Conservation (phyloP, 1,140 invertebrate species). For the Drosophila melanogaster region DNA sequence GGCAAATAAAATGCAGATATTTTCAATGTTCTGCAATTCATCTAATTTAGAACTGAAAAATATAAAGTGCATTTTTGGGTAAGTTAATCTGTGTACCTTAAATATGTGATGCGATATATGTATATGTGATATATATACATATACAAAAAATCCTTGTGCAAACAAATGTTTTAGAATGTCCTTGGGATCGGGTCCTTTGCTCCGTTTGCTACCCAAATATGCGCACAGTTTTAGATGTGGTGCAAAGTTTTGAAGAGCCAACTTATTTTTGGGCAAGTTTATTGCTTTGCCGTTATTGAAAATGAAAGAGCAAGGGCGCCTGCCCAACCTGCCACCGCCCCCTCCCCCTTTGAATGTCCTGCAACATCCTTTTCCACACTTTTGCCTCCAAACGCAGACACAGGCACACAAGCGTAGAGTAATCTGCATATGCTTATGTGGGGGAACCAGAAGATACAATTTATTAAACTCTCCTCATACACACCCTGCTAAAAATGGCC, state of each 20-base stretch:
- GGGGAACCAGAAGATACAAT: conserved; percentile 55
- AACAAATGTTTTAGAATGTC: not conserved
- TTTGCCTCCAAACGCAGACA: conserved; percentile 1
- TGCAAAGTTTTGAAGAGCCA: conserved; percentile 25
- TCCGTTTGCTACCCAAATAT: not conserved
- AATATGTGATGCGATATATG: not conserved
- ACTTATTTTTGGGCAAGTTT: conserved; percentile 52
- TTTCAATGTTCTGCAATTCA: not conserved
- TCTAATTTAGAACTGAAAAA: no score
- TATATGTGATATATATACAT: not conserved
- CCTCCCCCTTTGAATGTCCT: conserved; percentile 14
- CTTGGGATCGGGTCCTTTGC: not conserved
- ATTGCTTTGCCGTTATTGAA: conserved; percentile 70
- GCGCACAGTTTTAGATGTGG: conserved; percentile 20
- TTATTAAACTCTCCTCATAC: conserved; percentile 54
- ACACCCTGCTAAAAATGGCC: conserved; percentile 22
- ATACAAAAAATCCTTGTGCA: not conserved
- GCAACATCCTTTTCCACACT: conserved; percentile 9
- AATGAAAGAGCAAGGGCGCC: conserved; percentile 38
- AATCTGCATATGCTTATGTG: conserved; percentile 63
- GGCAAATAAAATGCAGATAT: no score
- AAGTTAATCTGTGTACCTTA: no score
- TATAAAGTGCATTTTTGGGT: no score
- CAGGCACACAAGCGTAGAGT: conserved; percentile 12
- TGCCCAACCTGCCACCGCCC: not conserved